phyloP scores from a whole-genome alignment of 2,888 invertebrate genomes.

The Tillus elongatus region DNA sequence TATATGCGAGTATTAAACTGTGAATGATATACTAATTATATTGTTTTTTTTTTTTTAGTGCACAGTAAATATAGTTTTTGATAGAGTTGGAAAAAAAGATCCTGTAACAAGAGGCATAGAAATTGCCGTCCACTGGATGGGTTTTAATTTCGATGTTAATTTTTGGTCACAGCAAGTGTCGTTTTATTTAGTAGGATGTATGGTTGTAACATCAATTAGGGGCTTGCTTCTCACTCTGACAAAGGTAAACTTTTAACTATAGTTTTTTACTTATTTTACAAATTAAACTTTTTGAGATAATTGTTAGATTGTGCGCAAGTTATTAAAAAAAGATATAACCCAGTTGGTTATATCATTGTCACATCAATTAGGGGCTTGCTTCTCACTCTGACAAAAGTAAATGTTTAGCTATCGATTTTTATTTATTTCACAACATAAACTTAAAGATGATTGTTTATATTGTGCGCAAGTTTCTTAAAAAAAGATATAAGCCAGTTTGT shows the following conservation, averaged over 20 bases:
- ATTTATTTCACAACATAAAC: too few species aligned
- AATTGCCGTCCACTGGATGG: slow-evolving; percentile 94
- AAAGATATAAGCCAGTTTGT: too few species aligned
- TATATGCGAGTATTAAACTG: too few species aligned
- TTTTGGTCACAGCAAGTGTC: slow-evolving; percentile 99
- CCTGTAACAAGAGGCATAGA: slow-evolving; percentile 95
- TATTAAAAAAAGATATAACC: too few species aligned
- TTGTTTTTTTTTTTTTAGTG: slow-evolving; percentile 76
- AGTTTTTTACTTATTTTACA: too few species aligned
- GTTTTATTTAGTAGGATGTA: slow-evolving; percentile 92
- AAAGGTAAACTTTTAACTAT: slow-evolving; percentile 71
- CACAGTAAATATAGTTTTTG: slow-evolving; percentile 97
- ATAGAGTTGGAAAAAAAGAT: slow-evolving; percentile 96
- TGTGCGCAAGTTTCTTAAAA: too few species aligned
- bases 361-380: slow-evolving; percentile 94
- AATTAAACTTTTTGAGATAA: too few species aligned
- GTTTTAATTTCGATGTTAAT: slow-evolving; percentile 89
- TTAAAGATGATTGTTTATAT: too few species aligned
- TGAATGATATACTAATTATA: too few species aligned
- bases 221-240: slow-evolving; percentile 93
- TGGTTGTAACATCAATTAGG: slow-evolving; percentile 94
- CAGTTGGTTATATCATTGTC: slow-evolving; percentile 95
- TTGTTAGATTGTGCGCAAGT: too few species aligned
- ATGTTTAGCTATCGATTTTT: too few species aligned
- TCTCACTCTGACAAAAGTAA: slow-evolving; percentile 91